Evolutionary conservation across 2,888 invertebrate species (phyloP).

Genomic region (Sphaerophoria taeniata): DNA sequence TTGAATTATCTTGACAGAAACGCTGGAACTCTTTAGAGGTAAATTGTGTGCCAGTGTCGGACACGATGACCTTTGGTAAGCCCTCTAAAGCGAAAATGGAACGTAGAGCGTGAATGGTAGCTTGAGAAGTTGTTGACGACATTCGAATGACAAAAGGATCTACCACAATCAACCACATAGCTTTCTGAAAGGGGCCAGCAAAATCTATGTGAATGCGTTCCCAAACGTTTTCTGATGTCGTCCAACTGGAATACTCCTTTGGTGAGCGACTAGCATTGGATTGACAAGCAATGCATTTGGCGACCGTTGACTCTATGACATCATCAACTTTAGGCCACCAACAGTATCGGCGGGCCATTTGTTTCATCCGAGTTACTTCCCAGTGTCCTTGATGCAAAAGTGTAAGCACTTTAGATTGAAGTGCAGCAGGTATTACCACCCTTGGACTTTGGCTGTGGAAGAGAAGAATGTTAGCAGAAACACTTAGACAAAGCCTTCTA

Average conservation of each 20-base stretch:
- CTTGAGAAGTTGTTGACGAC: slow-evolving; percentile 12
- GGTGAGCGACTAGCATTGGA: slow-evolving; percentile 14
- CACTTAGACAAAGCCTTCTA: slow-evolving; percentile 35
- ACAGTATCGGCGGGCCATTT: slow-evolving; percentile 10
- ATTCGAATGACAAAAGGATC: slow-evolving; percentile 9
- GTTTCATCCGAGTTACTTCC: neutral
- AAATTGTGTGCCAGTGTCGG: neutral
- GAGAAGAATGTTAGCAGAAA: slow-evolving; percentile 14
- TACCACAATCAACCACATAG: slow-evolving; percentile 19
- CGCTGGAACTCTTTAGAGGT: neutral
- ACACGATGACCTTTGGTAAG: slow-evolving; percentile 10
- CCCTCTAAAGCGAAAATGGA: slow-evolving; percentile 10
- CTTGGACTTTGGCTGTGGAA: neutral
- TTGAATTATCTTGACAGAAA: neutral
- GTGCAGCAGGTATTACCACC: slow-evolving; percentile 5
- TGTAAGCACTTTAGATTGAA: too few relatives aligned
- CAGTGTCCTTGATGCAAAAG: too few relatives aligned
- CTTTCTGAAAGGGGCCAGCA: neutral
- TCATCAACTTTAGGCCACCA: neutral
- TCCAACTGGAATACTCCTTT: slow-evolving; percentile 24
- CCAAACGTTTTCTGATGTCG: slow-evolving; percentile 5
- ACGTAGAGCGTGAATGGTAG: slow-evolving; percentile 9
- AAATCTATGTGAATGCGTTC: slow-evolving; percentile 19
- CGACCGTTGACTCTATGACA: neutral
- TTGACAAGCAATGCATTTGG: slow-evolving; percentile 1